Conservation (phyloP, 2,797 vertebrate genomes). For the Spinibarbus caldwelli region DNA sequence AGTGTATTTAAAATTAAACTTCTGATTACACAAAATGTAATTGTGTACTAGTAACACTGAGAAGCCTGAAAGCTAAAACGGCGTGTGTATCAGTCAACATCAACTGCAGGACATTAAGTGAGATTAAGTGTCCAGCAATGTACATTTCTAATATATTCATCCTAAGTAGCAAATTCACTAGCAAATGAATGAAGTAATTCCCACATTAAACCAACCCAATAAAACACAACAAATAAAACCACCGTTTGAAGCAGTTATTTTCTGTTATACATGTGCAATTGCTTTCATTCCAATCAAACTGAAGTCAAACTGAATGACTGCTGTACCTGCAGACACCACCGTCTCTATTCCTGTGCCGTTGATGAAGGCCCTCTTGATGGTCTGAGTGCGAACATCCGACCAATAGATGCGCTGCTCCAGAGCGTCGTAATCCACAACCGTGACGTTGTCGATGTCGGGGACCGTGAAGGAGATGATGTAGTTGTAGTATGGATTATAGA, state of each 20-base stretch:
- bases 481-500: constrained; percentile 88
- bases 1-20: not conserved
- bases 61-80: not conserved
- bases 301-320: no score
- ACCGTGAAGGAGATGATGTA: constrained; percentile 90
- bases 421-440: constrained; percentile 84
- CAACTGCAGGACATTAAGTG: not conserved
- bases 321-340: constrained; percentile 81
- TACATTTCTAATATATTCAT: not conserved
- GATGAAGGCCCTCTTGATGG: constrained; percentile 87
- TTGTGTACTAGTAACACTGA: not conserved
- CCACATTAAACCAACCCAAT: not conserved
- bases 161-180: not conserved
- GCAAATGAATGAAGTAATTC: not conserved
- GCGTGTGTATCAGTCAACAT: not conserved
- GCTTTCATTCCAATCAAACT: not conserved
- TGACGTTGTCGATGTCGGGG: constrained; percentile 87
- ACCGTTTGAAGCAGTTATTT: not conserved
- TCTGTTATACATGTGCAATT: not conserved
- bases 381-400: constrained; percentile 86
- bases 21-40: not conserved
- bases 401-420: constrained; percentile 85
- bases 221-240: not conserved
- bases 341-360: constrained; percentile 87
- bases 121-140: not conserved